Evolutionary conservation across 1,140 invertebrate species (phyloP).

Genomic region (Tetragonula clypearis): DNA sequence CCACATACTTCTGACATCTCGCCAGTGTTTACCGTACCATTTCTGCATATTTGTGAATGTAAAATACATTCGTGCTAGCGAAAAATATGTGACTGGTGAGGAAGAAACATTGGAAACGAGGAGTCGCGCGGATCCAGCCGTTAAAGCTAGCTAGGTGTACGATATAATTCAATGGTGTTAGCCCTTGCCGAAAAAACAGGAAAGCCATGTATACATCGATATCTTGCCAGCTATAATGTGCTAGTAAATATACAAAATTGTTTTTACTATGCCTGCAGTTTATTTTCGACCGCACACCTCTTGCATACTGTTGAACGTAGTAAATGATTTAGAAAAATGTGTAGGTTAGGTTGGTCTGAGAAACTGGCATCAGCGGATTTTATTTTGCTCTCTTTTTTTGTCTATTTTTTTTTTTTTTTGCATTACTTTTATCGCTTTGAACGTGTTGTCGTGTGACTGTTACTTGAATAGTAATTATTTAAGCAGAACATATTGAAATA

Average conservation of each 20-base stretch:
- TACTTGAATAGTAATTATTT: neutral
- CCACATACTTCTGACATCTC: slow-evolving; percentile 39
- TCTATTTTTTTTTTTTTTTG: slow-evolving; percentile 63
- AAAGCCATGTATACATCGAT: slow-evolving; percentile 59
- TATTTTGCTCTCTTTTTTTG: slow-evolving; percentile 68
- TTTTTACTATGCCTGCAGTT: neutral
- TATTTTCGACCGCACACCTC: neutral
- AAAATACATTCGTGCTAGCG: slow-evolving; percentile 23
- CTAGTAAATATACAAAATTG: slow-evolving; percentile 57
- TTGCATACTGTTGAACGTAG: slow-evolving; percentile 26
- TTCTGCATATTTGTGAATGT: slow-evolving; percentile 50
- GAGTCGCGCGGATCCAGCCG: slow-evolving; percentile 33
- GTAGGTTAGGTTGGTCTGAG: slow-evolving; percentile 76
- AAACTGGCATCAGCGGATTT: slow-evolving; percentile 71
- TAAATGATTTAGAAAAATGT: slow-evolving; percentile 65
- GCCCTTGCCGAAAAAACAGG: slow-evolving; percentile 64
- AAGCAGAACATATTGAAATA: slow-evolving; percentile 28
- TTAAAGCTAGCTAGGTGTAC: slow-evolving; percentile 46
- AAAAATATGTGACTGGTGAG: slow-evolving; percentile 62
- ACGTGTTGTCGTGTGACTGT: slow-evolving; percentile 37
- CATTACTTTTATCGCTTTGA: slow-evolving; percentile 48
- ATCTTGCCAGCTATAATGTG: slow-evolving; percentile 64
- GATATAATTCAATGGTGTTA: slow-evolving; percentile 64
- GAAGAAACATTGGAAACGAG: slow-evolving; percentile 8
- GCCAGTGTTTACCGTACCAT: slow-evolving; percentile 35